Evolutionary conservation across 2,888 invertebrate species (phyloP), one percentile per base, ranked within the genome.

Genomic region (Euspilapteryx auroguttella): DNA sequence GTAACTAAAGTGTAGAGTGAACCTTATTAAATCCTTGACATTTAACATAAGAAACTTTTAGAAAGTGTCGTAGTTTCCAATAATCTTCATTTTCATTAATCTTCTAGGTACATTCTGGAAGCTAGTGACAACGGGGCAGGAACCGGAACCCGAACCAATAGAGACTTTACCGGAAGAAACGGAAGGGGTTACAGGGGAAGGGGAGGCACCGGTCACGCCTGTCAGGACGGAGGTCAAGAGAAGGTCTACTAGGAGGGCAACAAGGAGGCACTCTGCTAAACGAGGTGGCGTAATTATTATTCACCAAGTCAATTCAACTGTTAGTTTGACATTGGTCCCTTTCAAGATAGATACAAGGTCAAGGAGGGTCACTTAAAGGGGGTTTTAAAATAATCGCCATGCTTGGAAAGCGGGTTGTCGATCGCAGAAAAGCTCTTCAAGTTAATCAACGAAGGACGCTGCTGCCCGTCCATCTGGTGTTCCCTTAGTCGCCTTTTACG

Each of bases 91-190:
- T 14, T 6, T n/a, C 17, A 3, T 30, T 15, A 20, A n/a, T 14
- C 12, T 34, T 34, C 2, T 32, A 73, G 73, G 63, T 13, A 52
- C 61, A 34, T 75, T 69, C 36, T 75, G 79, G 45, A 80, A 80
- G 27, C 55, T 89, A 34, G 86, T 89, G 3, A 79, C 80, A n/a
- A 78, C 82, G 7, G 83, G 85, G 21, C 77, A 71, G 32, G 59
- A 55, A 30, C 55, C 58, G 24, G 57, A 69, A 24, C 44, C 56
- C 0, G 64, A 62, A 32, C 59, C 62, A 4, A 63, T 65, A 14
- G 62, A 62, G 29, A 54, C 58, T 0, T 34, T 69, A 27, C 44
- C 49, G 1, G 69, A 69, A 37, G n/a, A n/a, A n/a, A n/a, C n/a
- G n/a, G 66, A 66, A 31, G 44, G 34, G 1, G n/a, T n/a, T n/a